Conservation (phyloP, 1,140 invertebrate species). For the Hestina assimilis region DNA sequence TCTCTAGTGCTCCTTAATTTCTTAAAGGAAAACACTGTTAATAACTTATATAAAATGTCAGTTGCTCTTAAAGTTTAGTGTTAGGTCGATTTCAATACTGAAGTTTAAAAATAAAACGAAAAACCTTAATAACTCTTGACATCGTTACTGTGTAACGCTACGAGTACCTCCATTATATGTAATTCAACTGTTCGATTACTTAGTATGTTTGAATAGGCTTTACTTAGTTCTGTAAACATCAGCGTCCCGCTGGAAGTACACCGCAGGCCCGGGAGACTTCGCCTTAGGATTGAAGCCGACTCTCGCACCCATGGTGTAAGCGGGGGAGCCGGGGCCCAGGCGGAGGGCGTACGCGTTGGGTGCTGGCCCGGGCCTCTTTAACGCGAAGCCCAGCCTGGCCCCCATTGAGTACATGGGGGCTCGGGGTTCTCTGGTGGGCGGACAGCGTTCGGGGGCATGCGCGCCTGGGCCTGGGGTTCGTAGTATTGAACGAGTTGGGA, state of each 20-base stretch:
- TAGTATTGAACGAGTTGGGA: slow-evolving; percentile 30
- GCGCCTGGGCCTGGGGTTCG: slow-evolving; percentile 78
- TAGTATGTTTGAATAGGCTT: slow-evolving; percentile 5
- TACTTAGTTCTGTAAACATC: slow-evolving; percentile 58
- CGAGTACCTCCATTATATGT: too few relatives aligned
- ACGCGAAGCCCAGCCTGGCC: slow-evolving; percentile 60
- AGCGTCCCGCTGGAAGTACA: slow-evolving; percentile 71
- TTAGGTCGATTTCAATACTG: too few relatives aligned
- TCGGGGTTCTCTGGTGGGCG: slow-evolving; percentile 55
- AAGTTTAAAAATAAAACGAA: too few relatives aligned
- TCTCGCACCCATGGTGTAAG: slow-evolving; percentile 61
- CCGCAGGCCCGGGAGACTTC: slow-evolving; percentile 80
- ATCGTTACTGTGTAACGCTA: too few relatives aligned
- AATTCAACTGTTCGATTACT: background rate
- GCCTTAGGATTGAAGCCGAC: slow-evolving; percentile 45
- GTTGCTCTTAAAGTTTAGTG: too few relatives aligned
- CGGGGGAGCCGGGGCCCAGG: slow-evolving; percentile 44
- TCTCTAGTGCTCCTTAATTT: too few relatives aligned
- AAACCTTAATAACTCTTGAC: too few relatives aligned
- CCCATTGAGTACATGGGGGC: slow-evolving; percentile 80
- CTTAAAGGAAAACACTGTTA: too few relatives aligned
- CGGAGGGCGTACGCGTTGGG: slow-evolving; percentile 80
- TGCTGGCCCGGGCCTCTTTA: slow-evolving; percentile 76
- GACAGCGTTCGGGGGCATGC: slow-evolving; percentile 69
- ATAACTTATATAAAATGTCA: too few relatives aligned